Evolutionary conservation across 2,113 vertebrate genomes (phyloP).

Genomic region (Amphiprion ocellaris): DNA sequence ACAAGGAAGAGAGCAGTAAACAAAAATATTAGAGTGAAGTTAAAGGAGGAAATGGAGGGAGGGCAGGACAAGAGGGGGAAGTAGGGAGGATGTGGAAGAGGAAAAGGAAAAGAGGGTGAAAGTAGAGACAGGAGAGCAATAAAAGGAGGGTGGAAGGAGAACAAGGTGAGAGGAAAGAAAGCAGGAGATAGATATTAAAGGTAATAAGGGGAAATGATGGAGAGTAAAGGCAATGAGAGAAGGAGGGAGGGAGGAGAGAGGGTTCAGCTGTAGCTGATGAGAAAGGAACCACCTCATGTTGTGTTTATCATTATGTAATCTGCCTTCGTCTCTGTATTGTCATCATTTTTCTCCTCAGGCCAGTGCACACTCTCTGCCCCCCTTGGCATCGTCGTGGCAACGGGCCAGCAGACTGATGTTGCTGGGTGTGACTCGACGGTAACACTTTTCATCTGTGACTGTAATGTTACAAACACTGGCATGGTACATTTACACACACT

Average conservation of each 20-base stretch:
- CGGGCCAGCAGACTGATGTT: constrained; percentile 27
- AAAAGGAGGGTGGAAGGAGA: background rate
- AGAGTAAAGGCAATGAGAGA: background rate
- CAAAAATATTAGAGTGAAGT: background rate
- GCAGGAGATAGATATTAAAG: background rate
- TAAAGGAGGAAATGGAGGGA: background rate
- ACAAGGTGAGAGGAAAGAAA: background rate
- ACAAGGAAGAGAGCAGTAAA: background rate
- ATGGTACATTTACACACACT: background rate
- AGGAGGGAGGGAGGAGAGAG: background rate
- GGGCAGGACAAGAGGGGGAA: background rate
- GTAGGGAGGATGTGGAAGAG: background rate
- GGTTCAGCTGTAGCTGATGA: background rate
- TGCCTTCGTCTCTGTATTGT: constrained; percentile 14
- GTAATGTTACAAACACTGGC: background rate
- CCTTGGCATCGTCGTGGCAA: constrained; percentile 37
- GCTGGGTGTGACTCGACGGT: constrained; percentile 22
- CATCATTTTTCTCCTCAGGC: constrained; percentile 13
- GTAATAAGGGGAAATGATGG: background rate
- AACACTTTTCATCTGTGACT: constrained; percentile 12
- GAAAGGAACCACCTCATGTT: constrained; percentile 34
- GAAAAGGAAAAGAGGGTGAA: background rate
- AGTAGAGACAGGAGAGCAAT: background rate
- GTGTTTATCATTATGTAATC: constrained; percentile 46
- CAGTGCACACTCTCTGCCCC: constrained; percentile 4